Evolutionary conservation across 2,888 invertebrate genomes (phyloP).

Genomic region (Strigamia crassipes): DNA sequence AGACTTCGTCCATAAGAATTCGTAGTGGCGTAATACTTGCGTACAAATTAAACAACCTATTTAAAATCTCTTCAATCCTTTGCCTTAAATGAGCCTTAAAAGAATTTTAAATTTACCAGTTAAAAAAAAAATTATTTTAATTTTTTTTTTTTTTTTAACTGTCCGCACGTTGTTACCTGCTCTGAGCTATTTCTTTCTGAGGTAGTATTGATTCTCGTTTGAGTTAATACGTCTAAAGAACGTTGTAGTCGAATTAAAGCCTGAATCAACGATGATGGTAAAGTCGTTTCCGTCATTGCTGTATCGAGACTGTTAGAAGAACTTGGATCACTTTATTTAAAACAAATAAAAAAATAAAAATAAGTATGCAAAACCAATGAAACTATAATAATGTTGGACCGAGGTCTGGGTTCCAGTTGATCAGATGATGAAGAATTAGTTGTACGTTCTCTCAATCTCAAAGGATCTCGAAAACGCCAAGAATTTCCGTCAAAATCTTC

Average conservation of each 20-base stretch:
- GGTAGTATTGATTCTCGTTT: conserved; percentile 27
- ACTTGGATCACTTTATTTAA: neutral
- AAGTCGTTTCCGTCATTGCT: conserved; percentile 10
- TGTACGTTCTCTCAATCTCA: conserved; percentile 12
- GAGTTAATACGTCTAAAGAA: conserved; percentile 33
- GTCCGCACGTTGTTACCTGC: neutral
- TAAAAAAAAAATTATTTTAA: neutral
- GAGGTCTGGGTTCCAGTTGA: neutral
- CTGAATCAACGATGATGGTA: conserved; percentile 45
- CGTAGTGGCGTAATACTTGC: conserved; percentile 46
- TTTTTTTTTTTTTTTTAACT: neutral
- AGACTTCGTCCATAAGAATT: conserved; percentile 46
- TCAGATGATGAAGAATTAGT: neutral
- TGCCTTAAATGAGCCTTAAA: conserved; percentile 41
- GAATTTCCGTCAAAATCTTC: conserved; percentile 35
- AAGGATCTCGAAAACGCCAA: conserved; percentile 47
- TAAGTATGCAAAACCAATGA: neutral
- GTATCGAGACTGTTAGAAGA: neutral
- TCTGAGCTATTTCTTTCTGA: conserved; percentile 36
- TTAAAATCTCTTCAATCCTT: conserved; percentile 46
- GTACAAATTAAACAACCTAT: conserved; percentile 45
- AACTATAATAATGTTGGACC: neutral
- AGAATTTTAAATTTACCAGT: neutral
- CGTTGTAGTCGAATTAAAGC: conserved; percentile 43
- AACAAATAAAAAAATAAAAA: neutral